phyloP scores from a whole-genome alignment of 2,797 vertebrate genomes.

The Dromococcyx pavoninus region DNA sequence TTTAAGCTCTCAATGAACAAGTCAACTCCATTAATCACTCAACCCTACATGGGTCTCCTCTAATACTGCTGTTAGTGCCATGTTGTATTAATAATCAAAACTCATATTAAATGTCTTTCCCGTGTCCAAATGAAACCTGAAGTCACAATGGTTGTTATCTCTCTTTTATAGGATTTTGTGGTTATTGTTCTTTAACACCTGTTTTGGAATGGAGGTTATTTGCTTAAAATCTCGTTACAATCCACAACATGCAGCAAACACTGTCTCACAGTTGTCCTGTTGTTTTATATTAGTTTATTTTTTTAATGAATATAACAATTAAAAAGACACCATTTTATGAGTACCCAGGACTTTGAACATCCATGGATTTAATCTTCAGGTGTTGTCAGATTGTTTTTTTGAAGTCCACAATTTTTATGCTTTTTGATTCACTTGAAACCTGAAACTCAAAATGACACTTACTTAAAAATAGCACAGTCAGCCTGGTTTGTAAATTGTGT shows the following conservation, averaged over 20 bases:
- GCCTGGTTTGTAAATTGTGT: neutral
- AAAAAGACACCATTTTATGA: neutral
- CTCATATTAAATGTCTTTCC: slow-evolving; percentile 32
- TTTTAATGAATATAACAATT: neutral
- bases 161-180: slow-evolving; percentile 13
- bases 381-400: neutral
- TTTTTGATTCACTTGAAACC: neutral
- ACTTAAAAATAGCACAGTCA: neutral
- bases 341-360: neutral
- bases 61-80: slow-evolving; percentile 23
- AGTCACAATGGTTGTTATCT: neutral
- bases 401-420: neutral
- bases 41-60: slow-evolving; percentile 4
- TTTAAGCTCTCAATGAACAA: slow-evolving; percentile 40
- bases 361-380: neutral
- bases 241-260: slow-evolving; percentile 13
- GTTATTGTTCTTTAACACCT: neutral
- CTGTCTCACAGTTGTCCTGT: neutral
- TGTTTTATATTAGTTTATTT: slow-evolving; percentile 27
- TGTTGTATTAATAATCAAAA: slow-evolving; percentile 60
- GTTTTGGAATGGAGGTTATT: slow-evolving; percentile 42
- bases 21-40: slow-evolving; percentile 56
- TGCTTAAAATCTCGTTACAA: slow-evolving; percentile 60
- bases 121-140: slow-evolving; percentile 22
- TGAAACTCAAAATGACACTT: neutral